These are phyloP conservation scores for Takifugu flavidus DNA, from an alignment of 2,113 vertebrate species.

Conservation along the genomic window DNA sequence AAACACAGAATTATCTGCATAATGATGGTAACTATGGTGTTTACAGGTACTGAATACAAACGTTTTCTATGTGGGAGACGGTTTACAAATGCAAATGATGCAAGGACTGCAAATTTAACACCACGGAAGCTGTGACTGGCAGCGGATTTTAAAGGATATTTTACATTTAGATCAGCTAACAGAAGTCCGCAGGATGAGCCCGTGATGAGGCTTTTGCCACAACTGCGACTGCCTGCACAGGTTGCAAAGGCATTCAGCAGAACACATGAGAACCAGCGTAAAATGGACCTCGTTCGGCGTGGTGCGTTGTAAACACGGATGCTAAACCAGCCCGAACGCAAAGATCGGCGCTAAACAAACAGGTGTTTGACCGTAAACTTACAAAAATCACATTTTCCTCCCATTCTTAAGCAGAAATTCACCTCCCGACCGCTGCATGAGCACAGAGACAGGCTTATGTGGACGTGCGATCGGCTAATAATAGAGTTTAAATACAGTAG, in stretches of 20 bases:
- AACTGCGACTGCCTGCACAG: no score
- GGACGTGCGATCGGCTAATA: background rate
- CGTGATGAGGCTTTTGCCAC: no score
- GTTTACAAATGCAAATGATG: no score
- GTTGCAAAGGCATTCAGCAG: no score
- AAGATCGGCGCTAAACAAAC: conserved; percentile 12
- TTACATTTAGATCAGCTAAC: background rate
- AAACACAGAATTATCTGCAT: background rate
- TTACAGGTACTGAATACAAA: no score
- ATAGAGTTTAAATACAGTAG: conserved; percentile 4
- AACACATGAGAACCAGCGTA: background rate
- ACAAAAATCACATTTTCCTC: background rate
- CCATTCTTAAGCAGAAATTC: no score
- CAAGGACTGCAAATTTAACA: no score
- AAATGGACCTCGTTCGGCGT: background rate
- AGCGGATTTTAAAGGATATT: no score
- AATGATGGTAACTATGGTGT: no score
- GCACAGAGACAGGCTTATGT: background rate
- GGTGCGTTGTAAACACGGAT: conserved; percentile 8
- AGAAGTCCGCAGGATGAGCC: background rate
- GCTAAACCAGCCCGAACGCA: background rate
- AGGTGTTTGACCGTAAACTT: conserved; percentile 8
- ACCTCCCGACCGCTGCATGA: no score
- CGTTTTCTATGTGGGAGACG: no score
- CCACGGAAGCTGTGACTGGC: no score